Evolutionary conservation across 2,888 invertebrate species (phyloP).

Genomic region (Scaptomyza reducta): DNA sequence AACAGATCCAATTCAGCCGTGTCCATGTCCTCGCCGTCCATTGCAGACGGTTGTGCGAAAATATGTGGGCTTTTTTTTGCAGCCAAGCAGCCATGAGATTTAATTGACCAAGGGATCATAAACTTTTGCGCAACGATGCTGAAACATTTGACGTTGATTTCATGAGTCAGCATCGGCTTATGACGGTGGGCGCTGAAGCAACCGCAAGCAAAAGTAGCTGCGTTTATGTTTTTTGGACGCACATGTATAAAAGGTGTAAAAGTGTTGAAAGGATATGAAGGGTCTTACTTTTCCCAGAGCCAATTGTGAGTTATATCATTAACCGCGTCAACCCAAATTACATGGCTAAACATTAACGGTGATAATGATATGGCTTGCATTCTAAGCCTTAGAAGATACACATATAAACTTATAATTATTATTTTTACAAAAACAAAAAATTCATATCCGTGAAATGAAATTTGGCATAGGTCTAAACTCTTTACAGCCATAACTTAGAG

Average conservation of each 20-base stretch:
- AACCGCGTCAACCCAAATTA: not conserved
- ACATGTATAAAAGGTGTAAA: conserved; percentile 22
- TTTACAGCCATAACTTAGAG: no score
- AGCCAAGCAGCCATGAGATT: conserved; percentile 72
- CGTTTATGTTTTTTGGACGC: conserved; percentile 6
- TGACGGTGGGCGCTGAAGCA: conserved; percentile 6
- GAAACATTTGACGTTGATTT: conserved; percentile 83
- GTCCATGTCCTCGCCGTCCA: conserved; percentile 31
- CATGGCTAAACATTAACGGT: not conserved
- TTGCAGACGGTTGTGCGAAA: conserved; percentile 31
- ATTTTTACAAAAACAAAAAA: no score
- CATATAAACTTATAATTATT: not conserved
- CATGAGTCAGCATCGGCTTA: conserved; percentile 78
- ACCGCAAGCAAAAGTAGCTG: conserved; percentile 1
- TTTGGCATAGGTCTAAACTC: no score
- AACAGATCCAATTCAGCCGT: conserved; percentile 42
- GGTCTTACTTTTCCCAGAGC: not conserved
- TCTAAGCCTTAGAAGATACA: not conserved
- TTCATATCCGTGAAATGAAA: no score
- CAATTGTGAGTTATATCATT: conserved; percentile 8
- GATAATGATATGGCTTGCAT: not conserved
- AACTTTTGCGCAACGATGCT: conserved; percentile 82
- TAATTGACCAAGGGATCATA: conserved; percentile 84
- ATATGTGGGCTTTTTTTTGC: conserved; percentile 36
- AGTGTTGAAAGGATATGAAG: conserved; percentile 36